These are phyloP conservation scores for Maconellicoccus hirsutus DNA, from an alignment of 1,140 invertebrate genomes.

Conservation along the genomic window DNA sequence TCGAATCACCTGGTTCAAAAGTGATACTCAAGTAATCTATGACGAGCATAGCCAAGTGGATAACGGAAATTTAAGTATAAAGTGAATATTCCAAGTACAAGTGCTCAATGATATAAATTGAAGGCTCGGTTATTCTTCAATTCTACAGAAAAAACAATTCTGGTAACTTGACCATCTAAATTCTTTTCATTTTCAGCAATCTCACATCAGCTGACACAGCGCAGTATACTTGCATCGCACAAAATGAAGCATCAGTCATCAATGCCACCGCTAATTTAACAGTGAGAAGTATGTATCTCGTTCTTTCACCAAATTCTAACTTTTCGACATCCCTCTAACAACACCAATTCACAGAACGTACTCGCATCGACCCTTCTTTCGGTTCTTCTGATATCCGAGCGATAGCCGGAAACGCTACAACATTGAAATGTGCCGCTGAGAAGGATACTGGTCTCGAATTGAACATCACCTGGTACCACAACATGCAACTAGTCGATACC, in stretches of 20 bases:
- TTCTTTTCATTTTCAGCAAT: slow-evolving; percentile 24
- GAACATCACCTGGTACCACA: slow-evolving; percentile 75
- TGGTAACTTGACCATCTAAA: too few relatives aligned
- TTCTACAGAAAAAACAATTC: too few relatives aligned
- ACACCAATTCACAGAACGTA: slow-evolving; percentile 53
- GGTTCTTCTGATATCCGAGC: slow-evolving; percentile 83
- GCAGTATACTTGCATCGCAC: slow-evolving; percentile 83
- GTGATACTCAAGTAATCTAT: slow-evolving; percentile 68
- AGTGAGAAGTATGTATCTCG: slow-evolving; percentile 56
- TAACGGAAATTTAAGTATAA: slow-evolving; percentile 75
- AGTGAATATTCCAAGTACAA: too few relatives aligned
- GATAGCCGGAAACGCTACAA: slow-evolving; percentile 72
- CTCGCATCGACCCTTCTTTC: slow-evolving; percentile 56
- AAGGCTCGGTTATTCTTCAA: too few relatives aligned
- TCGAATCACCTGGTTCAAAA: slow-evolving; percentile 82
- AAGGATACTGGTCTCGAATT: slow-evolving; percentile 66
- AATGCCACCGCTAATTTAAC: slow-evolving; percentile 61
- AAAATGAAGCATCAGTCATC: slow-evolving; percentile 80
- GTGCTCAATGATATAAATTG: too few relatives aligned
- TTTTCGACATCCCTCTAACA: too few relatives aligned
- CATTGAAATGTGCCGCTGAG: slow-evolving; percentile 85
- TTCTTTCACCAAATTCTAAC: slow-evolving; percentile 4
- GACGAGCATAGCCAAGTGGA: slow-evolving; percentile 60
- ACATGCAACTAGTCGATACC: slow-evolving; percentile 75
- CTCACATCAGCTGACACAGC: slow-evolving; percentile 58